Evolutionary conservation across 2,113 vertebrate genomes (phyloP).

Genomic region (Malaclemys terrapin): DNA sequence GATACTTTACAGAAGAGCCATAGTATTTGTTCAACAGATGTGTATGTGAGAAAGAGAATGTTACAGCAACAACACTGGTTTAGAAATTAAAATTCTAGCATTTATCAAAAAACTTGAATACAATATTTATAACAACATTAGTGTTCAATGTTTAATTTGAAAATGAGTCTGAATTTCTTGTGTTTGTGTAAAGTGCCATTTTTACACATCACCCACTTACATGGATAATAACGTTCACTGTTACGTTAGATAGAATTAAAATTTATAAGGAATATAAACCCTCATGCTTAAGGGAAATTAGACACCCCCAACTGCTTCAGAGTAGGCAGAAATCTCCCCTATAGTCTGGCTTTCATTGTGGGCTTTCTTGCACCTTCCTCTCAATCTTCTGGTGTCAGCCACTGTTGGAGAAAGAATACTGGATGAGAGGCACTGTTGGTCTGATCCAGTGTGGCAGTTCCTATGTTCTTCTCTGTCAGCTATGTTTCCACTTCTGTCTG

Average conservation of each 20-base stretch:
- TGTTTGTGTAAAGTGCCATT: not conserved
- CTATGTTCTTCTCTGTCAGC: not conserved
- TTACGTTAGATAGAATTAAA: not conserved
- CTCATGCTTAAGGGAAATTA: not conserved
- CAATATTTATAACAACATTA: not conserved
- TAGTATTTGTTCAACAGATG: not conserved
- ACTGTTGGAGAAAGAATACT: not conserved
- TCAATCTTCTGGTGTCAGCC: not conserved
- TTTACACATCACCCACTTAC: not conserved
- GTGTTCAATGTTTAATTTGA: not conserved
- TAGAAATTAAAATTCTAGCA: not conserved
- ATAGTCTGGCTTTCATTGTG: not conserved
- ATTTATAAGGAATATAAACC: not conserved
- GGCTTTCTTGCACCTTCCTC: not conserved
- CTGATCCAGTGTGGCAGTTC: not conserved
- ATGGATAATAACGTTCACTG: not conserved
- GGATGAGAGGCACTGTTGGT: not conserved
- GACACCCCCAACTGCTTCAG: not conserved
- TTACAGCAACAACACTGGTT: not conserved
- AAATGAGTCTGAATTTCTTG: not conserved
- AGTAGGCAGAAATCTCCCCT: not conserved
- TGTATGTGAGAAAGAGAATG: not conserved
- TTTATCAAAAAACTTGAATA: not conserved
- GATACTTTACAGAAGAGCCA: not conserved
- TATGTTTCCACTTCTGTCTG: not conserved